Conservation (phyloP, 2,888 invertebrate species). For the Nymphalis polychloros region DNA sequence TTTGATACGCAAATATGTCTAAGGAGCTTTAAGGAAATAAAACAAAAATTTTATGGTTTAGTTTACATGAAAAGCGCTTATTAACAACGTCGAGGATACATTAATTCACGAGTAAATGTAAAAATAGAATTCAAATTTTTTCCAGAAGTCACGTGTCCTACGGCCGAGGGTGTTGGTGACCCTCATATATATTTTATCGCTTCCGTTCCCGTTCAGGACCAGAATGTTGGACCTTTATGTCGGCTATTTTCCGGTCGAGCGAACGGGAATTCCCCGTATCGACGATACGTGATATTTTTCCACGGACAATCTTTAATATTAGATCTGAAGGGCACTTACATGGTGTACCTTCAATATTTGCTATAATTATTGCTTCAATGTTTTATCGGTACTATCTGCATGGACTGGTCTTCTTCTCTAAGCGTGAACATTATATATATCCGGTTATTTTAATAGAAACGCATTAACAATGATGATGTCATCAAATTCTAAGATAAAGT, state of each 20-base stretch:
- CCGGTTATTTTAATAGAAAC: too few species aligned
- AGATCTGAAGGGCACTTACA: conserved; percentile 33
- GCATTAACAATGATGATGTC: too few species aligned
- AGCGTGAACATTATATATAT: too few species aligned
- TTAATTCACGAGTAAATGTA: conserved; percentile 3
- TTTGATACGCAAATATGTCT: too few species aligned
- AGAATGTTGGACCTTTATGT: conserved; percentile 75
- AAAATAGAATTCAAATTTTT: conserved; percentile 40
- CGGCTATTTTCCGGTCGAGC: conserved; percentile 76
- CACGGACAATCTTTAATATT: conserved; percentile 60
- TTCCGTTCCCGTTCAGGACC: conserved; percentile 62
- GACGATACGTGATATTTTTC: conserved; percentile 69
- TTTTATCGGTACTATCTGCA: background rate
- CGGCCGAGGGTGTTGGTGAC: conserved; percentile 43
- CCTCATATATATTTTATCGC: conserved; percentile 67
- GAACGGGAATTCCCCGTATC: conserved; percentile 71
- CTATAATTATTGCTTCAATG: too few species aligned
- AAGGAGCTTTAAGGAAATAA: too few species aligned
- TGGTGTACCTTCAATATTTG: conserved; percentile 18
- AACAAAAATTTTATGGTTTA: too few species aligned
- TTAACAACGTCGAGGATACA: too few species aligned
- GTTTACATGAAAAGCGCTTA: too few species aligned
- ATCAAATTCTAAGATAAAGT: too few species aligned
- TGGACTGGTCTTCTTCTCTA: background rate
- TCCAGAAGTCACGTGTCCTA: conserved; percentile 53